These are phyloP conservation scores for Zhengitettix transpicula DNA, from an alignment of 2,888 invertebrate species.

Conservation along the genomic window DNA sequence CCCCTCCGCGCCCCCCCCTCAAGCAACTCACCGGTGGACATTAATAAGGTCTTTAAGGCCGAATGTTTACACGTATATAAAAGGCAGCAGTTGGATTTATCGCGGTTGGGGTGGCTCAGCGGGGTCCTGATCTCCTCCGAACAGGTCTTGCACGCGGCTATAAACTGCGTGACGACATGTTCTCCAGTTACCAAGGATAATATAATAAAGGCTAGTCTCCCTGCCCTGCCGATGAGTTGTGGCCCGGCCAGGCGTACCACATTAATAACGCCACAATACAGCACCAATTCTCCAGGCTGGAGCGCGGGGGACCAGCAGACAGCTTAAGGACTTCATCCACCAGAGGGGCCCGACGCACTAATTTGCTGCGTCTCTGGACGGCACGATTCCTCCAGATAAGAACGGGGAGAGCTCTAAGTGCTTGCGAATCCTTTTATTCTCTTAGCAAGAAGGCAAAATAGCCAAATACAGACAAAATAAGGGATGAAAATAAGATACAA, in stretches of 20 bases:
- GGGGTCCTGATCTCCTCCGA: background rate
- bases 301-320: too few relatives aligned
- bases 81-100: background rate
- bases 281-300: background rate
- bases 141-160: constrained; percentile 1
- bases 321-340: too few relatives aligned
- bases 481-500: too few relatives aligned
- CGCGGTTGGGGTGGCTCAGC: background rate
- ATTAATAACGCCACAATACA: too few relatives aligned
- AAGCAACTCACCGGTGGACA: background rate
- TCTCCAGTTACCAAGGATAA: constrained; percentile 8
- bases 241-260: background rate
- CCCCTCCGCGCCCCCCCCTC: too few relatives aligned
- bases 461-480: too few relatives aligned
- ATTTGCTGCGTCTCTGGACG: too few relatives aligned
- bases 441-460: too few relatives aligned
- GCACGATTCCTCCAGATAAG: too few relatives aligned
- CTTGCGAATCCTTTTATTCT: too few relatives aligned
- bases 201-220: constrained; percentile 9
- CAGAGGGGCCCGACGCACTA: too few relatives aligned
- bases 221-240: constrained; percentile 5
- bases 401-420: too few relatives aligned
- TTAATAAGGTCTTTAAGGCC: constrained; percentile 6
- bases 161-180: constrained; percentile 11
- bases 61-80: constrained; percentile 7